Evolutionary conservation across 2,113 vertebrate genomes (phyloP).

Genomic region (Aspiorhynchus laticeps): DNA sequence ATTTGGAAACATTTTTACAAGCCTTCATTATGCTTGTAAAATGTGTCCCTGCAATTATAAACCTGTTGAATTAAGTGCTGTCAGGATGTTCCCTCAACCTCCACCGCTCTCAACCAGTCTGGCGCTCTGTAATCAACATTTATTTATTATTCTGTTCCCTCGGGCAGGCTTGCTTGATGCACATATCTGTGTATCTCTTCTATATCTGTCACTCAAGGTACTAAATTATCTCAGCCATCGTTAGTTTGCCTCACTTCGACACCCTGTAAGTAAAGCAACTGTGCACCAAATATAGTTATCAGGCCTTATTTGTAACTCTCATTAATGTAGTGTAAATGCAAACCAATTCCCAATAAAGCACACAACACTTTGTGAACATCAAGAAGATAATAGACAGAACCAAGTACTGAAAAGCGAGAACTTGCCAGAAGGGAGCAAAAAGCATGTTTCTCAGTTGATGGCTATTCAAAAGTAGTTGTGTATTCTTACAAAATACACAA

Average conservation of each 20-base stretch:
- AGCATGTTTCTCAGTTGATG: not conserved
- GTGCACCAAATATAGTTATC: not conserved
- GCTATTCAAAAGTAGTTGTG: not conserved
- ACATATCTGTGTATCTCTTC: not conserved
- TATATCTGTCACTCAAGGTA: not conserved
- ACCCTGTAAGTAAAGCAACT: not conserved
- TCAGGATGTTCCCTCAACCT: not conserved
- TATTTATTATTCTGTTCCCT: not conserved
- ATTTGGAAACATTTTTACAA: not conserved
- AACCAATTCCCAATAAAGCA: not conserved
- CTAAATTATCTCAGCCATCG: not conserved
- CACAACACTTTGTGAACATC: not conserved
- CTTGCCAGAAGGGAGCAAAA: not conserved
- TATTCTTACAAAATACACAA: not conserved
- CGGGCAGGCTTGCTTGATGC: not conserved
- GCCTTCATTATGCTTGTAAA: not conserved
- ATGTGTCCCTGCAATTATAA: slow-evolving; percentile 3
- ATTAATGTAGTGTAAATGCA: not conserved
- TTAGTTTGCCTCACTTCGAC: not conserved
- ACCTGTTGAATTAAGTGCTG: not conserved
- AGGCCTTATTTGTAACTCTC: not conserved
- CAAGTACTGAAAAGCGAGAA: not conserved
- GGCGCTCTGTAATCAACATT: not conserved
- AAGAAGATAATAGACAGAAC: not conserved
- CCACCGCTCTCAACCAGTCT: not conserved